These are phyloP conservation scores for Patella ulyssiponensis DNA, from an alignment of 2,888 invertebrate species.

Conservation along the genomic window DNA sequence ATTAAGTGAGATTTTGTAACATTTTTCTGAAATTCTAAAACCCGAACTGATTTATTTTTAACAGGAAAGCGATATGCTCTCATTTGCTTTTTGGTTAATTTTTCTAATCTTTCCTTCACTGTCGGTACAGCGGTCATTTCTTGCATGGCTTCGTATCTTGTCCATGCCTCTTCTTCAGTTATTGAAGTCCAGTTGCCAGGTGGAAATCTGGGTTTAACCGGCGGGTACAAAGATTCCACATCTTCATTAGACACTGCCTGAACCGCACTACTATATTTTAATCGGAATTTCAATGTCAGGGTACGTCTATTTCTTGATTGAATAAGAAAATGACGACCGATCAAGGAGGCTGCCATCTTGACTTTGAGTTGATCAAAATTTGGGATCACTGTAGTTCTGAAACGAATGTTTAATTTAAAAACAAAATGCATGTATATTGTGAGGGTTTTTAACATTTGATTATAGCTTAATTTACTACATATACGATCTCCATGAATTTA, in stretches of 20 bases:
- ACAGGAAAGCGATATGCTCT: slow-evolving; percentile 16
- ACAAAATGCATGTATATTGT: too few species aligned
- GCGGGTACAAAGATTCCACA: slow-evolving; percentile 55
- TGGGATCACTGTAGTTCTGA: neutral
- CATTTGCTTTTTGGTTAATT: slow-evolving; percentile 33
- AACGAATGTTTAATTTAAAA: too few species aligned
- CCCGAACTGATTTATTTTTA: slow-evolving; percentile 31
- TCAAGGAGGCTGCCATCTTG: slow-evolving; percentile 30
- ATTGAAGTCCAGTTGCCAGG: slow-evolving; percentile 65
- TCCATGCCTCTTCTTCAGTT: slow-evolving; percentile 56
- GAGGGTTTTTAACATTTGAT: too few species aligned
- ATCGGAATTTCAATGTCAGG: neutral
- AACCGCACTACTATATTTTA: slow-evolving; percentile 1
- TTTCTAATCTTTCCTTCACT: slow-evolving; percentile 48
- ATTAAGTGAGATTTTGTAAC: slow-evolving; percentile 85
- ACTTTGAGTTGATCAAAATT: neutral
- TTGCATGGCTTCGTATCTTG: slow-evolving; percentile 48
- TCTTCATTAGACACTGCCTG: slow-evolving; percentile 24
- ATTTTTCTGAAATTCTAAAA: slow-evolving; percentile 81
- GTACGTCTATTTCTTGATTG: neutral
- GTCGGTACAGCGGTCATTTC: slow-evolving; percentile 40
- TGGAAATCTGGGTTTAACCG: slow-evolving; percentile 63
- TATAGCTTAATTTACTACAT: too few species aligned
- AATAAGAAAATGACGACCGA: neutral
- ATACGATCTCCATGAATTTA: too few species aligned